Conservation (phyloP, 2,113 vertebrate genomes). For the Benthochromis sp. region DNA sequence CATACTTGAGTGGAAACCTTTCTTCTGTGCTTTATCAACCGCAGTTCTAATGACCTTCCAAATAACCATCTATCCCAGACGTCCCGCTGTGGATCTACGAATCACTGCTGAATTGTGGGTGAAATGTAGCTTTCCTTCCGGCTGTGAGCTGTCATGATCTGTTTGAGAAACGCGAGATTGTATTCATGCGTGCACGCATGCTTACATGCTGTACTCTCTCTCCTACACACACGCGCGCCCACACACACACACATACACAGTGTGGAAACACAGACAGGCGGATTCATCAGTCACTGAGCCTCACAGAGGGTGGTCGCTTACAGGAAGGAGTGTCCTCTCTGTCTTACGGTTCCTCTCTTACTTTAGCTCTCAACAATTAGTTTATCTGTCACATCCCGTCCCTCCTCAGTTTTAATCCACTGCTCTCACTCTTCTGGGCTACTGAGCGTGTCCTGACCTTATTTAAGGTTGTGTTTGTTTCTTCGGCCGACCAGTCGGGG, state of each 20-base stretch:
- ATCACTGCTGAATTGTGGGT: slow-evolving; percentile 65
- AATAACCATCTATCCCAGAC: slow-evolving; percentile 42
- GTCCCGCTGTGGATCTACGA: slow-evolving; percentile 39
- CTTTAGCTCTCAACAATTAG: slow-evolving; percentile 38
- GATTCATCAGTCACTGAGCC: slow-evolving; percentile 52
- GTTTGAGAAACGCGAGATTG: slow-evolving; percentile 49
- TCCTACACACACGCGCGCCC: not conserved
- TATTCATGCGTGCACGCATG: slow-evolving; percentile 46
- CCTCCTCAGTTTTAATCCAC: not conserved
- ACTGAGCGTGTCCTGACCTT: slow-evolving; percentile 40
- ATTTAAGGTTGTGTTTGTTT: slow-evolving; percentile 41
- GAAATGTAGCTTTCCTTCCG: slow-evolving; percentile 61
- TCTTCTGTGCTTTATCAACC: not conserved
- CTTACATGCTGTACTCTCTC: not conserved
- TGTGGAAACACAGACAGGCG: not conserved
- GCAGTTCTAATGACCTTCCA: slow-evolving; percentile 55
- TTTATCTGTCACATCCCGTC: slow-evolving; percentile 23
- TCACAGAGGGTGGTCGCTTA: slow-evolving; percentile 40
- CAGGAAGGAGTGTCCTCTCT: slow-evolving; percentile 49
- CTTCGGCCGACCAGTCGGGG: slow-evolving; percentile 21
- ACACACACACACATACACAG: not conserved
- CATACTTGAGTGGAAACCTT: not conserved
- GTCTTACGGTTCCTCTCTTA: slow-evolving; percentile 31
- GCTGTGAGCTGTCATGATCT: slow-evolving; percentile 67
- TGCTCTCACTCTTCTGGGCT: slow-evolving; percentile 1